Conservation (phyloP, 2,113 vertebrate genomes). For the Psittacula cyanocephala region DNA sequence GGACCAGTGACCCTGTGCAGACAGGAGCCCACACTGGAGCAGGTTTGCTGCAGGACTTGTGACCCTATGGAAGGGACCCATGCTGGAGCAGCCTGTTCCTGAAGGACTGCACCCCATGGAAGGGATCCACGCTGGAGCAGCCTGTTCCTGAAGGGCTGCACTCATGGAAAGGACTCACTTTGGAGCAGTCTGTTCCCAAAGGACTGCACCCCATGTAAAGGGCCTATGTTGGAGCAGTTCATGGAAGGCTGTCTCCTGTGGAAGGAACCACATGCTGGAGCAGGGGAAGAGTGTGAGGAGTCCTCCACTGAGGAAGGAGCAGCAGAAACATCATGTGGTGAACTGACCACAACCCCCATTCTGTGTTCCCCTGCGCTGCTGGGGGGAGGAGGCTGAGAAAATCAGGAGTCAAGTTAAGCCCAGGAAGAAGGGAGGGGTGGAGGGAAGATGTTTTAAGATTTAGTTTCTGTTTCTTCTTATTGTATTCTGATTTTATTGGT, state of each 20-base stretch:
- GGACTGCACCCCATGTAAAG: neutral
- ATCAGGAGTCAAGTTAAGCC: neutral
- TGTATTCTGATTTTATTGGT: neutral
- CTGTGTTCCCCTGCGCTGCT: too few species aligned
- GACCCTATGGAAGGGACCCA: neutral
- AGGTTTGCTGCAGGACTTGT: neutral
- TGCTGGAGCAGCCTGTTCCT: neutral
- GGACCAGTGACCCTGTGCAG: neutral
- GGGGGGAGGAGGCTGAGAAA: neutral
- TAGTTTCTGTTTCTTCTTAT: neutral
- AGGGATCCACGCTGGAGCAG: neutral
- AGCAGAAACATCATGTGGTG: neutral
- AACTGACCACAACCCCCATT: neutral
- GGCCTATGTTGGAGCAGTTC: neutral
- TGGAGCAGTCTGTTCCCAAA: neutral
- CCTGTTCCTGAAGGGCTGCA: neutral
- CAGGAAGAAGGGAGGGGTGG: neutral
- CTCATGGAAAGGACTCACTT: neutral
- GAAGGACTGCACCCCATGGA: neutral
- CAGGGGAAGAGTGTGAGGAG: neutral
- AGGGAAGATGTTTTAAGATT: neutral
- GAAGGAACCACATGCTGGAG: neutral
- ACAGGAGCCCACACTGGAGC: neutral
- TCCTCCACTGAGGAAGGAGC: neutral
- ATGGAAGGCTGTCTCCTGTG: neutral